phyloP scores from a whole-genome alignment of 2,888 invertebrate species.

The Chalcis sispes region DNA sequence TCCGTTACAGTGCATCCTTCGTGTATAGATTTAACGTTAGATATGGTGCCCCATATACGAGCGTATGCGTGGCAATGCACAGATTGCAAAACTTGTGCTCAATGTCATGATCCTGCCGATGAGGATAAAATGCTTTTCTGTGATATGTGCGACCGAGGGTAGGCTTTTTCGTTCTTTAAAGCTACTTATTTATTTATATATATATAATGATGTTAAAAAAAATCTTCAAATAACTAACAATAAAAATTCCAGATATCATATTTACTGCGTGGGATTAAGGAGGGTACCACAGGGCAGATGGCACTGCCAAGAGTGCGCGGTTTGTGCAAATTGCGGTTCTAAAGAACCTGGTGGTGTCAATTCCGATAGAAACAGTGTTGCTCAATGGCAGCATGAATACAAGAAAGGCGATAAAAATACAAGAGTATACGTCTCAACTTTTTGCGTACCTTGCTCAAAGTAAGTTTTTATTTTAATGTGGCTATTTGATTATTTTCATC shows the following conservation, averaged over 20 bases:
- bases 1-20: slow-evolving; percentile 85
- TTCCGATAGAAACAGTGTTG: slow-evolving; percentile 72
- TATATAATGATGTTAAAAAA: too few relatives aligned
- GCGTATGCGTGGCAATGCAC: slow-evolving; percentile 96
- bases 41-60: slow-evolving; percentile 89
- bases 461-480: slow-evolving; percentile 73
- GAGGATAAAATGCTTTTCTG: slow-evolving; percentile 96
- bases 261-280: slow-evolving; percentile 90
- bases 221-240: neutral
- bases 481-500: neutral
- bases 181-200: too few relatives aligned
- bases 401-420: slow-evolving; percentile 77
- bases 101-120: slow-evolving; percentile 88
- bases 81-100: slow-evolving; percentile 93
- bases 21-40: slow-evolving; percentile 89
- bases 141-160: slow-evolving; percentile 94
- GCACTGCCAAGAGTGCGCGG: slow-evolving; percentile 90
- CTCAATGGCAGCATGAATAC: slow-evolving; percentile 78
- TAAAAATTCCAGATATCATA: slow-evolving; percentile 82
- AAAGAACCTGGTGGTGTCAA: slow-evolving; percentile 76
- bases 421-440: slow-evolving; percentile 76
- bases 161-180: slow-evolving; percentile 55
- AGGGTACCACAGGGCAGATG: slow-evolving; percentile 91
- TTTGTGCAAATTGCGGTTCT: slow-evolving; percentile 79
- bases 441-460: slow-evolving; percentile 85